These are phyloP conservation scores for Neoscelio sp. DNA, from an alignment of 2,888 invertebrate species.

Conservation along the genomic window DNA sequence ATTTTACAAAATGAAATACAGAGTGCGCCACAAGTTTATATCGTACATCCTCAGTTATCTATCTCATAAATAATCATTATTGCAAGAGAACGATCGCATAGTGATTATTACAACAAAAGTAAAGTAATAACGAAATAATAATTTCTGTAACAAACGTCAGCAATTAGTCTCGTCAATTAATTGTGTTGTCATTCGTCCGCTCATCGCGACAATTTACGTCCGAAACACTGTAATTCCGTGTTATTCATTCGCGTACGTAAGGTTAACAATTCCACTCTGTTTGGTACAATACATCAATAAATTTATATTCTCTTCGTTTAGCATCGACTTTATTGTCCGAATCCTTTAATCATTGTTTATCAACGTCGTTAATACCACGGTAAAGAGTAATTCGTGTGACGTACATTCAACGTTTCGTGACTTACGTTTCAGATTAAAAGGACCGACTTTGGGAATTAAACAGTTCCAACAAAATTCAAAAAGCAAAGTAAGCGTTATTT, in stretches of 20 bases:
- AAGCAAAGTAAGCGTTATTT: too few species aligned
- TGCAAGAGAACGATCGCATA: constrained; percentile 14
- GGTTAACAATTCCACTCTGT: constrained; percentile 7
- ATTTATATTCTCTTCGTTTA: neutral
- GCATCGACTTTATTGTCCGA: neutral
- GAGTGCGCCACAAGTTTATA: neutral
- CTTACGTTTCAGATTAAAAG: constrained; percentile 6
- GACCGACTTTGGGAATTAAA: constrained; percentile 3
- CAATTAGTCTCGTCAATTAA: neutral
- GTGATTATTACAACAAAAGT: constrained; percentile 16
- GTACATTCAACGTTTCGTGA: neutral
- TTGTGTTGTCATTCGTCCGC: neutral
- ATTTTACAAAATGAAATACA: constrained; percentile 1
- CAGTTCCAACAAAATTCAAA: too few species aligned
- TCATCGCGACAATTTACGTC: neutral
- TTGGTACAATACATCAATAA: constrained; percentile 1
- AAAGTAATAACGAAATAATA: constrained; percentile 28
- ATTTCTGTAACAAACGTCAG: neutral
- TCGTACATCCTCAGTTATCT: constrained; percentile 23
- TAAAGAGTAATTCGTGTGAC: too few species aligned
- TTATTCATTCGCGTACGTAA: neutral
- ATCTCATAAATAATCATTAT: constrained; percentile 42
- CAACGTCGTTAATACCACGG: too few species aligned
- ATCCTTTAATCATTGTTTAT: too few species aligned
- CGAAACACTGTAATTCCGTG: neutral